These are phyloP conservation scores for rabbit (Oryctolagus cuniculus) DNA, from an alignment of 2,113 vertebrate species.

Conservation along the genomic window mOryCun1.1 NC_091434.1:69709501-69710000, in stretches of 20 bases:
- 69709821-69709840: slow-evolving; percentile 67
- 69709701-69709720: background rate
- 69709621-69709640: slow-evolving; percentile 34
- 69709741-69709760: background rate
- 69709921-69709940: slow-evolving; percentile 62
- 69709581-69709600: slow-evolving; percentile 44
- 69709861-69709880: slow-evolving; percentile 52
- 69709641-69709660: background rate
- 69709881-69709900: slow-evolving; percentile 69
- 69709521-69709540: too few species aligned
- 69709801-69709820: slow-evolving; percentile 66
- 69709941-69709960: slow-evolving; percentile 36
- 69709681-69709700: slow-evolving; percentile 41
- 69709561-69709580: slow-evolving; percentile 5
- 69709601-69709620: background rate
- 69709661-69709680: slow-evolving; percentile 18
- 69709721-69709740: slow-evolving; percentile 38
- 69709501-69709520: too few species aligned
- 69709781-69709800: slow-evolving; percentile 53
- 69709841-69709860: slow-evolving; percentile 65
- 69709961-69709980: slow-evolving; percentile 55
- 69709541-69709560: too few species aligned
- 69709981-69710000: slow-evolving; percentile 36
- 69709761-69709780: slow-evolving; percentile 68
- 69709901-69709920: slow-evolving; percentile 41